Percentiles rank a stretch among this genome's conserved stretches.
These are phyloP conservation scores for Gymnothorax reevesii DNA, from an alignment of 2,797 vertebrate species.

Conservation along the genomic window DNA sequence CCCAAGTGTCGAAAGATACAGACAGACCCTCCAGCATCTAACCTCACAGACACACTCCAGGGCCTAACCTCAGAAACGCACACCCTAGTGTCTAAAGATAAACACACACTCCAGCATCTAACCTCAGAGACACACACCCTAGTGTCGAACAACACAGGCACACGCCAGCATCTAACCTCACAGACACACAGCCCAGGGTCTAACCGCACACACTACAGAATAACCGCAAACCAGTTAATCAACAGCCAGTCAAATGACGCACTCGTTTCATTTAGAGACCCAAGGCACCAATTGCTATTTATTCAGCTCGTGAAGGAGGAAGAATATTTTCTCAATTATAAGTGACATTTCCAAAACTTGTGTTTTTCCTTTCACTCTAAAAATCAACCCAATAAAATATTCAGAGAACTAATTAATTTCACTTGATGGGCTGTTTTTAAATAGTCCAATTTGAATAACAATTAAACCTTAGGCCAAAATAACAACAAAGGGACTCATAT, in stretches of 20 bases:
- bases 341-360: constrained; percentile 55
- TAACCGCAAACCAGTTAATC: neutral
- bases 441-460: constrained; percentile 72
- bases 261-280: neutral
- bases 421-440: constrained; percentile 72
- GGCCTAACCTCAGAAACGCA: no score
- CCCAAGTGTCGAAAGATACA: no score
- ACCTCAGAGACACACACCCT: no score
- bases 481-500: constrained; percentile 55
- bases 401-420: constrained; percentile 57
- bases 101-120: no score
- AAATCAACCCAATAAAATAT: constrained; percentile 52
- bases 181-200: neutral
- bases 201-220: neutral
- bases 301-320: constrained; percentile 16
- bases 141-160: no score
- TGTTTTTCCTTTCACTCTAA: constrained; percentile 29
- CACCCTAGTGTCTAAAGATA: no score
- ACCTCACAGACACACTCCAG: no score
- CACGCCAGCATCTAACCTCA: neutral
- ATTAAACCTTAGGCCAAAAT: constrained; percentile 66
- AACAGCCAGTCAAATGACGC: constrained; percentile 20
- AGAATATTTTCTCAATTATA: constrained; percentile 54
- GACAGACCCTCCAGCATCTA: no score
- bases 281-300: constrained; percentile 36